These are phyloP conservation scores for Bubalus kerabau DNA, from an alignment of 2,113 vertebrate species.

Conservation along the genomic window DNA sequence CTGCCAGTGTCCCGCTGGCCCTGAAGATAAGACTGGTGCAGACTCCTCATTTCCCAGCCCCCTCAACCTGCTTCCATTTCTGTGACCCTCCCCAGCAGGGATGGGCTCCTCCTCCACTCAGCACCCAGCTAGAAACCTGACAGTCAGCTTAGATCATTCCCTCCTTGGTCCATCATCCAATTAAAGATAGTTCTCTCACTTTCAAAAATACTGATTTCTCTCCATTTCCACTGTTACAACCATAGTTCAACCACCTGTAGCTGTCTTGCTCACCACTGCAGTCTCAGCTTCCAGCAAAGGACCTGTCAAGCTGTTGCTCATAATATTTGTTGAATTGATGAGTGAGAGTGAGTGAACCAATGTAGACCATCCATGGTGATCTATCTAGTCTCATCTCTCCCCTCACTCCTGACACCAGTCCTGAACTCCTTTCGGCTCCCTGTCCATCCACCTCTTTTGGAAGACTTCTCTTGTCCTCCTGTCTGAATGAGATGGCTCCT, in stretches of 20 bases:
- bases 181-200: neutral
- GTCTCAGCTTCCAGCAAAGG: neutral
- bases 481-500: neutral
- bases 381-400: neutral
- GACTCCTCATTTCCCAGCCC: neutral
- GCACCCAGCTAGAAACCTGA: neutral
- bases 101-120: neutral
- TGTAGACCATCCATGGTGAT: neutral
- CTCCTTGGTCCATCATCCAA: neutral
- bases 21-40: neutral
- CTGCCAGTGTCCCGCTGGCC: neutral
- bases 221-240: neutral
- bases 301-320: neutral
- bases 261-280: neutral
- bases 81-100: neutral
- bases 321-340: neutral
- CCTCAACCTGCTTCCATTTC: neutral
- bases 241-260: fast-evolving
- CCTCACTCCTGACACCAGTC: neutral
- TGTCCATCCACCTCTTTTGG: neutral
- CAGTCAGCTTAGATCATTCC: neutral
- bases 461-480: neutral
- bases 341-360: neutral
- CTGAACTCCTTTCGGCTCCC: neutral
- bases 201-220: neutral